These are phyloP conservation scores for Diabrotica virgifera DNA, from an alignment of 1,140 invertebrate species.

Conservation along the genomic window DNA sequence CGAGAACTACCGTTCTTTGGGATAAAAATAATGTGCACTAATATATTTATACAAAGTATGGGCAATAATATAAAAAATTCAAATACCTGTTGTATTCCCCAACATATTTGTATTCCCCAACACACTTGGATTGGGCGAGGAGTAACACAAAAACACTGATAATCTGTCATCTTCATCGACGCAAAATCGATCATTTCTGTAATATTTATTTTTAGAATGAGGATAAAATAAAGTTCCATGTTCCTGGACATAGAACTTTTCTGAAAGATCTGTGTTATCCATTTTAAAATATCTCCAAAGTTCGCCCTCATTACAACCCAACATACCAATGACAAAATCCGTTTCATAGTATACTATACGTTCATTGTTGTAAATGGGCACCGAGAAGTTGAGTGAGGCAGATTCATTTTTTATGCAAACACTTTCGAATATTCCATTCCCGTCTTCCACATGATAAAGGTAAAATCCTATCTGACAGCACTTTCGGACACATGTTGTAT, in stretches of 20 bases:
- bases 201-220: background rate
- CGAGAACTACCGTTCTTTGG: too few relatives aligned
- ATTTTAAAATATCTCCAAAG: conserved; percentile 13
- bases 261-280: conserved; percentile 5
- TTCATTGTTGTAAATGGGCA: conserved; percentile 4
- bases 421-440: background rate
- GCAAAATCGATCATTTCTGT: conserved; percentile 18
- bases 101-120: too few relatives aligned
- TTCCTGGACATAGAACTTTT: conserved; percentile 20
- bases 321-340: background rate
- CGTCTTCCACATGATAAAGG: conserved; percentile 3
- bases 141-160: conserved; percentile 17
- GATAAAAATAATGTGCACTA: too few relatives aligned
- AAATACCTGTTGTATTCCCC: conserved; percentile 10
- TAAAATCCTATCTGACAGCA: conserved; percentile 13
- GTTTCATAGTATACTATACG: background rate
- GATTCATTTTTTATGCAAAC: background rate
- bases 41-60: too few relatives aligned
- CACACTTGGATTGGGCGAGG: background rate
- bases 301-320: background rate
- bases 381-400: background rate
- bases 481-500: conserved; percentile 9
- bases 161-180: conserved; percentile 20
- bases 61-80: background rate
- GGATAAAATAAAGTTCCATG: conserved; percentile 20